A percentile compares a stretch with the other conserved stretches of the same genome.
Evolutionary conservation across 2,113 vertebrate species (phyloP).

Genomic region (Varanus komodoensis): DNA sequence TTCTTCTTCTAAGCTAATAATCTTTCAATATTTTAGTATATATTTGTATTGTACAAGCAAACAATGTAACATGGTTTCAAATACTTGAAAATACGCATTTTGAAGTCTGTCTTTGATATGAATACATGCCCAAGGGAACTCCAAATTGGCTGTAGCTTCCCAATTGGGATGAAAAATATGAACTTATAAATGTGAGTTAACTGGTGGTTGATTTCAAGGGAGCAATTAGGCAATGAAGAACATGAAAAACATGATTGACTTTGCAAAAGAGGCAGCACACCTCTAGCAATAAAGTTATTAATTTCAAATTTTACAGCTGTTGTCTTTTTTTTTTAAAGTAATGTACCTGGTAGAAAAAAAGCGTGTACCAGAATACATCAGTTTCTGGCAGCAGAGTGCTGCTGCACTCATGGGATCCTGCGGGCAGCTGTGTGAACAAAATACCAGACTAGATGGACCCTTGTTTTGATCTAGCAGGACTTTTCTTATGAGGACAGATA

Average conservation of each 20-base stretch:
- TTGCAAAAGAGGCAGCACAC: constrained; percentile 6
- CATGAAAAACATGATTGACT: not conserved
- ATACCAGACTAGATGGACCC: too few species aligned
- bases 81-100: not conserved
- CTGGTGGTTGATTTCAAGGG: not conserved
- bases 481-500: not conserved
- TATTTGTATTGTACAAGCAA: not conserved
- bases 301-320: constrained; percentile 34
- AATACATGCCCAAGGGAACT: not conserved
- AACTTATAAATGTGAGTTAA: not conserved
- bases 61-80: not conserved
- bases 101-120: not conserved
- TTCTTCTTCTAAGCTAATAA: not conserved
- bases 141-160: too few species aligned
- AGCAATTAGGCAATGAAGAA: too few species aligned
- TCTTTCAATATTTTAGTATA: not conserved
- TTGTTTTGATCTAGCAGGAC: too few species aligned
- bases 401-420: too few species aligned
- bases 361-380: too few species aligned
- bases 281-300: constrained; percentile 21
- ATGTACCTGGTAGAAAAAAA: too few species aligned
- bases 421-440: too few species aligned
- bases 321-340: not conserved
- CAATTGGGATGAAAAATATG: not conserved
- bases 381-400: too few species aligned